Conservation (phyloP, 2,797 vertebrate species). For the Rachycentron canadum region DNA sequence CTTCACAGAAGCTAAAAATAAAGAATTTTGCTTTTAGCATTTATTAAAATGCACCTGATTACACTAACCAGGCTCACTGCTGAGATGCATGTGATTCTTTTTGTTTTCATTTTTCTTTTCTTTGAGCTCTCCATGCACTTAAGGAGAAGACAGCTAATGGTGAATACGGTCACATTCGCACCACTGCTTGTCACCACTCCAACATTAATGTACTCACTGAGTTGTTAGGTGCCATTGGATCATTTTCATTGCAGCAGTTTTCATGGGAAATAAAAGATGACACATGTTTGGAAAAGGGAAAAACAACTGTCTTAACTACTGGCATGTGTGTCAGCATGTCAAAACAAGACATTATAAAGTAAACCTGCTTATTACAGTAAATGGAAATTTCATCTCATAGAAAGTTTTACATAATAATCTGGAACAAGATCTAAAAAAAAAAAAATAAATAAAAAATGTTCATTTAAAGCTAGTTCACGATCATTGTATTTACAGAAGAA, state of each 20-base stretch:
- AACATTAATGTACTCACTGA: slow-evolving; percentile 75
- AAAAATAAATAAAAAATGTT: background rate
- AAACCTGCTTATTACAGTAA: slow-evolving; percentile 14
- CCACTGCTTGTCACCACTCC: slow-evolving; percentile 72
- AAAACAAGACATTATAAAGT: slow-evolving; percentile 37
- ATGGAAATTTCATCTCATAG: background rate
- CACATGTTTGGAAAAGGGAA: slow-evolving; percentile 57
- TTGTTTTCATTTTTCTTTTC: slow-evolving; percentile 88
- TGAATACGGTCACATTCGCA: slow-evolving; percentile 67
- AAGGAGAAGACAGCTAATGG: slow-evolving; percentile 65
- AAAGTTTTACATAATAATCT: background rate
- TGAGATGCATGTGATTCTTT: slow-evolving; percentile 87
- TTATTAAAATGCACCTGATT: slow-evolving; percentile 74
- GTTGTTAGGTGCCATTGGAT: slow-evolving; percentile 57
- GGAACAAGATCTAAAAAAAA: background rate
- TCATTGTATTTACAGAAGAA: background rate
- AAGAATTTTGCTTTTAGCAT: slow-evolving; percentile 72
- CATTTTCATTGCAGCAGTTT: slow-evolving; percentile 58
- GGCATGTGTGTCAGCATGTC: slow-evolving; percentile 56
- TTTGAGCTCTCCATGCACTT: slow-evolving; percentile 86
- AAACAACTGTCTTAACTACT: slow-evolving; percentile 60
- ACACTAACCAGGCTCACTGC: slow-evolving; percentile 84
- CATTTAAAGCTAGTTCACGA: background rate
- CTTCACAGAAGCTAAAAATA: slow-evolving; percentile 83
- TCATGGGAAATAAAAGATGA: slow-evolving; percentile 57